phyloP scores from a whole-genome alignment of 2,888 invertebrate species.

The Iselma pallidipennis region DNA sequence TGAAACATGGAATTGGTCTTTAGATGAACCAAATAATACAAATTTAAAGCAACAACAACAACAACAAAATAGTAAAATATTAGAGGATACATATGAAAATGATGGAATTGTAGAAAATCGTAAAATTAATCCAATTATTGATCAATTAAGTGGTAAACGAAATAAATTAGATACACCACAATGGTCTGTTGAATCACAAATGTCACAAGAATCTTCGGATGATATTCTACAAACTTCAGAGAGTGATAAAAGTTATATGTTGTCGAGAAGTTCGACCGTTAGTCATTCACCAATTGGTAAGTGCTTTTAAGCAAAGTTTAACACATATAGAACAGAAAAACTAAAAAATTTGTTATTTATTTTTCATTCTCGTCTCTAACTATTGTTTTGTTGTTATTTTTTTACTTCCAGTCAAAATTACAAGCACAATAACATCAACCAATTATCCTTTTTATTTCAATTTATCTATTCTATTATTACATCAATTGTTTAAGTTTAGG shows the following conservation, averaged over 20 bases:
- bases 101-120: conserved; percentile 36
- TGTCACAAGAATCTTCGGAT: conserved; percentile 69
- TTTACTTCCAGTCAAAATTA: too few relatives aligned
- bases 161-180: conserved; percentile 59
- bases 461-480: too few relatives aligned
- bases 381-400: too few relatives aligned
- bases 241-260: conserved; percentile 65
- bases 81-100: conserved; percentile 49
- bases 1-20: conserved; percentile 67
- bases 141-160: conserved; percentile 31
- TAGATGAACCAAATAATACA: conserved; percentile 55
- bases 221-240: conserved; percentile 65
- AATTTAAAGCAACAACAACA: conserved; percentile 30
- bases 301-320: conserved; percentile 15
- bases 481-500: too few relatives aligned
- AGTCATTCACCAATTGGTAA: conserved; percentile 49
- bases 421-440: too few relatives aligned
- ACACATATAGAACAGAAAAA: conserved; percentile 15
- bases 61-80: conserved; percentile 46
- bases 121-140: conserved; percentile 19
- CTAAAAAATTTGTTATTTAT: too few relatives aligned
- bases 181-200: conserved; percentile 69
- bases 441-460: too few relatives aligned
- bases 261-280: conserved; percentile 58
- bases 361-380: too few relatives aligned